These are phyloP conservation scores for Pristionchus maxplancki DNA, from an alignment of 2,888 invertebrate species.

Conservation along the genomic window DNA sequence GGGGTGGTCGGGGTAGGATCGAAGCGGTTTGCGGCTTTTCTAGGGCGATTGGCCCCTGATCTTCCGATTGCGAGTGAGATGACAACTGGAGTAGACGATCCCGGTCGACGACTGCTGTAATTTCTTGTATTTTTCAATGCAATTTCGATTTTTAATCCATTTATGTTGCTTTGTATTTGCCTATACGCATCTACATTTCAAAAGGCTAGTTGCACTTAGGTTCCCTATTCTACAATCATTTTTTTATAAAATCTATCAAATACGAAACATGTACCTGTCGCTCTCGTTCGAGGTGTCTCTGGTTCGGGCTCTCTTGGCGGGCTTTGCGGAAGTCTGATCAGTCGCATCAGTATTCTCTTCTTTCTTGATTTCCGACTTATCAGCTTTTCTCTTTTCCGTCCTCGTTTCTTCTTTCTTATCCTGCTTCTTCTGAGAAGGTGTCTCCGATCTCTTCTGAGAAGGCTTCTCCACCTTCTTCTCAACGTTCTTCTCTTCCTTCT, in stretches of 20 bases:
- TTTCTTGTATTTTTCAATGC: neutral
- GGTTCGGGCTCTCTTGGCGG: neutral
- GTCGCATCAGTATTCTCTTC: neutral
- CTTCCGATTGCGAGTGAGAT: neutral
- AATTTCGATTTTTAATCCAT: neutral
- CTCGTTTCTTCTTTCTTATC: neutral
- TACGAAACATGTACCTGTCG: neutral
- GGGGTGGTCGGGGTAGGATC: neutral
- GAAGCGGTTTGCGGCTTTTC: neutral
- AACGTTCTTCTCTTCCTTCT: neutral
- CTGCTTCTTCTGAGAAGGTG: neutral
- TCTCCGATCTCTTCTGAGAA: neutral
- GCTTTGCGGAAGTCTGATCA: neutral
- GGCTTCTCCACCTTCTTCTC: neutral
- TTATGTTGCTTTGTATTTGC: too few relatives aligned
- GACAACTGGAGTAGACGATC: neutral
- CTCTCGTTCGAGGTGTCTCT: neutral
- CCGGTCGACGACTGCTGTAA: conserved; percentile 32
- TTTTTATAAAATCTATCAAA: conserved; percentile 45
- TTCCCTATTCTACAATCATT: neutral
- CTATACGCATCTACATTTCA: too few relatives aligned
- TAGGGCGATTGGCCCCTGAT: neutral
- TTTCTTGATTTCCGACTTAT: neutral
- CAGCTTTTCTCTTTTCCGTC: neutral
- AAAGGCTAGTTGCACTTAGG: too few relatives aligned